A percentile compares a stretch with the other conserved stretches of the same genome.
These are phyloP conservation scores for Drosophila persimilis DNA, from an alignment of 1,140 invertebrate species.

Conservation along the genomic window DNA sequence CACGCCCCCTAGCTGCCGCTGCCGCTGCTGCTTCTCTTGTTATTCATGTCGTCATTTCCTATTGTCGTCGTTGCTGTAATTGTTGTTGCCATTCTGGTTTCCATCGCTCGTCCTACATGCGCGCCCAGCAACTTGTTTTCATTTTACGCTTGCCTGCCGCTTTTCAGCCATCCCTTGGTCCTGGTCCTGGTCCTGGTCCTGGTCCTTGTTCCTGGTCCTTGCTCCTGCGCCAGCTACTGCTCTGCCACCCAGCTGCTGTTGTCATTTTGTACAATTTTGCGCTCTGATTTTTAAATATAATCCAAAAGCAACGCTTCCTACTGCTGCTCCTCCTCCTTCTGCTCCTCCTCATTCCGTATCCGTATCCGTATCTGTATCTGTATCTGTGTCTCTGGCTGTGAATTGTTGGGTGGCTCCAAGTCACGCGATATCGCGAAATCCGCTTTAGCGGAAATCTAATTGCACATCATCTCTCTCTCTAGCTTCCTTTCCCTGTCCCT, in stretches of 20 bases:
- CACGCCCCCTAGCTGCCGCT: slow-evolving; percentile 1
- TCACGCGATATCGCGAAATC: slow-evolving; percentile 80
- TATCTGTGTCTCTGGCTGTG: slow-evolving; percentile 43
- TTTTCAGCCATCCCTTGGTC: slow-evolving; percentile 51
- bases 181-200: not conserved
- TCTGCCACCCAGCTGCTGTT: slow-evolving; percentile 47
- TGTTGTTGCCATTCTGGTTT: slow-evolving; percentile 80
- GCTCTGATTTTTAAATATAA: slow-evolving; percentile 82
- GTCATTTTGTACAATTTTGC: slow-evolving; percentile 81
- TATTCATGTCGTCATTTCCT: slow-evolving; percentile 81
- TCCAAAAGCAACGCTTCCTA: slow-evolving; percentile 52
- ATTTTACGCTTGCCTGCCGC: slow-evolving; percentile 80
- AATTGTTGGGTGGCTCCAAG: slow-evolving; percentile 65
- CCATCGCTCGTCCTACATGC: slow-evolving; percentile 66
- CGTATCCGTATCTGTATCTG: slow-evolving; percentile 31
- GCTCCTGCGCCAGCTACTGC: no score
- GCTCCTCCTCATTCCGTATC: slow-evolving; percentile 21
- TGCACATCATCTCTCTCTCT: slow-evolving; percentile 68
- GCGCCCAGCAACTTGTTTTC: slow-evolving; percentile 76
- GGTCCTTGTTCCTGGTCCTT: not conserved
- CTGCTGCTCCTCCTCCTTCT: slow-evolving; percentile 20
- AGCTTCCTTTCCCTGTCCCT: not conserved
- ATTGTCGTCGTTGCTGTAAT: slow-evolving; percentile 75
- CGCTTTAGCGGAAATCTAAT: slow-evolving; percentile 81
- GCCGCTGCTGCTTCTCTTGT: slow-evolving; percentile 54